phyloP scores from a whole-genome alignment of 1,140 invertebrate species.

The Euwallacea similis region DNA sequence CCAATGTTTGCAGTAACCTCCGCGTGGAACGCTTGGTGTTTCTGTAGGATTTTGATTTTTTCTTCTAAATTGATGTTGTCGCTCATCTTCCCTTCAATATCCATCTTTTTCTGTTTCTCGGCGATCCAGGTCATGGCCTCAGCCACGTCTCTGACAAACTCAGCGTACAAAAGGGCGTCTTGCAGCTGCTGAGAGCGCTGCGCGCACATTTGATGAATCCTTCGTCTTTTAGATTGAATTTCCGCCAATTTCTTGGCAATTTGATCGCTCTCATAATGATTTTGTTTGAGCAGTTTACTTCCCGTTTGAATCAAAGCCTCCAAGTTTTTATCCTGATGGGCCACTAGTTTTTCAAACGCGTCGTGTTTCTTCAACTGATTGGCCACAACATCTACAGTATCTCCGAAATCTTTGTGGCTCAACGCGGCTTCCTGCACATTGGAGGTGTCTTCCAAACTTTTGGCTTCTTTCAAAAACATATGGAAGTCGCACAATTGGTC shows the following conservation, averaged over 20 bases:
- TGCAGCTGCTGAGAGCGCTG: slow-evolving; percentile 67
- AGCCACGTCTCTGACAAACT: slow-evolving; percentile 87
- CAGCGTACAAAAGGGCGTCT: slow-evolving; percentile 82
- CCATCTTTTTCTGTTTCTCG: slow-evolving; percentile 88
- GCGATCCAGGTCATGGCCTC: slow-evolving; percentile 92
- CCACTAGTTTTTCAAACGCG: slow-evolving; percentile 84
- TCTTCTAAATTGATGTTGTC: slow-evolving; percentile 79
- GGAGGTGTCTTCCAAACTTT: slow-evolving; percentile 88
- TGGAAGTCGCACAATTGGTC: slow-evolving; percentile 95
- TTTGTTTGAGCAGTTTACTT: slow-evolving; percentile 86
- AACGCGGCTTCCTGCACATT: slow-evolving; percentile 82
- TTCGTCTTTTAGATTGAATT: slow-evolving; percentile 69
- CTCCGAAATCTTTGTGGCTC: slow-evolving; percentile 54
- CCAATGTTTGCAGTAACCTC: slow-evolving; percentile 89
- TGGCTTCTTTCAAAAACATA: slow-evolving; percentile 92
- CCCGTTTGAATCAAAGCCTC: slow-evolving; percentile 76
- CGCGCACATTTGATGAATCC: slow-evolving; percentile 69
- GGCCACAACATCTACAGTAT: slow-evolving; percentile 84
- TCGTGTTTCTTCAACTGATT: slow-evolving; percentile 88
- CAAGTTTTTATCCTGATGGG: slow-evolving; percentile 87
- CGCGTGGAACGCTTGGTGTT: slow-evolving; percentile 96
- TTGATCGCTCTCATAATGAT: slow-evolving; percentile 90
- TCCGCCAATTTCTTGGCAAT: slow-evolving; percentile 75
- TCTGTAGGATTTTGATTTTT: slow-evolving; percentile 95
- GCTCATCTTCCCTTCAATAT: slow-evolving; percentile 69